Conservation (phyloP, 37 sponge, comb jelly and placozoan species). For the Geodia barretti region DNA sequence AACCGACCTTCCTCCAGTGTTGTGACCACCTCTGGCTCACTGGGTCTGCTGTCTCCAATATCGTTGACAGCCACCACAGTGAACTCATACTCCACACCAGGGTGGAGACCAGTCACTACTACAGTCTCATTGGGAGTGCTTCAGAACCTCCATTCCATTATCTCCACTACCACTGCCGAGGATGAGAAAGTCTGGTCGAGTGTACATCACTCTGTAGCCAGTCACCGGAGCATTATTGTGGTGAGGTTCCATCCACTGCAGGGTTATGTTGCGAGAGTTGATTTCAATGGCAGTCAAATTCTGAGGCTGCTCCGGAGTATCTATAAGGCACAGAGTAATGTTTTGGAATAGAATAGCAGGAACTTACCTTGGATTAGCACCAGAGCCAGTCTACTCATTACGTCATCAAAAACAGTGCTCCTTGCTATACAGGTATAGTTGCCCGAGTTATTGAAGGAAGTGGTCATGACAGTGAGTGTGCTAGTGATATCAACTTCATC, state of each 20-base stretch:
- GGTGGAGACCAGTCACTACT: constrained; percentile 27
- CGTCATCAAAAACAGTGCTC: not conserved
- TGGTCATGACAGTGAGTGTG: constrained; percentile 28
- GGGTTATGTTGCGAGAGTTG: constrained; percentile 10
- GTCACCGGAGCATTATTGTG: constrained; percentile 66
- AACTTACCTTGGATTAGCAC: constrained; percentile 58
- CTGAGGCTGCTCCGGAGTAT: constrained; percentile 32
- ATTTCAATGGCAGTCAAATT: constrained; percentile 28
- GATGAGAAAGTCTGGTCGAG: constrained; percentile 18
- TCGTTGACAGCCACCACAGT: constrained; percentile 64
- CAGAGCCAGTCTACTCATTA: constrained; percentile 14
- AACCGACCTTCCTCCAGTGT: constrained; percentile 44
- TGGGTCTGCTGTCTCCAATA: constrained; percentile 33
- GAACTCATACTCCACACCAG: constrained; percentile 52
- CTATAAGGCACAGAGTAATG: constrained; percentile 1
- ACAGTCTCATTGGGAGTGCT: constrained; percentile 14
- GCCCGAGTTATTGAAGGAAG: constrained; percentile 57
- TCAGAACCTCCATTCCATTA: too few species aligned
- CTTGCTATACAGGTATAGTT: constrained; percentile 38
- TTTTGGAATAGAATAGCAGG: not conserved
- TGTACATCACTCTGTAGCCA: constrained; percentile 28
- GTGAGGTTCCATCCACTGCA: constrained; percentile 60
- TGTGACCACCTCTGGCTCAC: constrained; percentile 17
- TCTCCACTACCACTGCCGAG: not conserved
- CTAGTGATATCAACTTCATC: constrained; percentile 3